Base-by-base conservation (phyloP, 2,888 invertebrate species). In the Mythimna pallens region DNA sequence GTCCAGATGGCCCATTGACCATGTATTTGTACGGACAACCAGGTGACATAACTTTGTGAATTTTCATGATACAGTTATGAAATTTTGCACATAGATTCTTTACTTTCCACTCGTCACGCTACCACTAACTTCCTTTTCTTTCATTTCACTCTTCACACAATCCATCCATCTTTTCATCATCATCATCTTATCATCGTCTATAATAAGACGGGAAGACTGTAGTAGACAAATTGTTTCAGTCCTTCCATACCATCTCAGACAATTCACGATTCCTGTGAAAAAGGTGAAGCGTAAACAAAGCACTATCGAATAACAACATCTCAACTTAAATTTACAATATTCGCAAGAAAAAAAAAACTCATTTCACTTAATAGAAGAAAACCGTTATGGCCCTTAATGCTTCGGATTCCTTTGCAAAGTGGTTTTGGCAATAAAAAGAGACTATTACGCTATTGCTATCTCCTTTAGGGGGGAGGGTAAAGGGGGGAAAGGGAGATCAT, bases 381-480 rank as follows among this genome's bases (percentile, higher is more conserved):
- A 59, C 50, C 81, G 67, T 71, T 73, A 73, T 64, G 64, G 62
- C 34, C 65, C 59, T 82, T 85, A 87, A 83, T 81, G 85, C 81
- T 76, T 76, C 52, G 81, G 84, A 88, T 84, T 86, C 82, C 77
- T 82, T 75, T 57, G 84, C 81, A 84, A 88, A 91, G 91, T 91
- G 89, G 87, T 89, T 86, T 85, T n/a, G 76, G 88, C 87, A 87
- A 89, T 91, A 91, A 91, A 91, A 91, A 87, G 74, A 76, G 73
- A 73, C 73, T 78, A 82, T 84, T 82, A 80, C 65, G 83, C 88
- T 88, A 84, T 89, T 83, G 80, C 83, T 80, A 83, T 83, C 83
- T 80, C 43, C 55, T 58, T 59, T 34, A 50, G 30, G 43, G 66
- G 22, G 68, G 36, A 55, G 20, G 65, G 66, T 50, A 20, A 54